phyloP scores from a whole-genome alignment of 2,113 vertebrate species.

The Brachypteracias leptosomus region DNA sequence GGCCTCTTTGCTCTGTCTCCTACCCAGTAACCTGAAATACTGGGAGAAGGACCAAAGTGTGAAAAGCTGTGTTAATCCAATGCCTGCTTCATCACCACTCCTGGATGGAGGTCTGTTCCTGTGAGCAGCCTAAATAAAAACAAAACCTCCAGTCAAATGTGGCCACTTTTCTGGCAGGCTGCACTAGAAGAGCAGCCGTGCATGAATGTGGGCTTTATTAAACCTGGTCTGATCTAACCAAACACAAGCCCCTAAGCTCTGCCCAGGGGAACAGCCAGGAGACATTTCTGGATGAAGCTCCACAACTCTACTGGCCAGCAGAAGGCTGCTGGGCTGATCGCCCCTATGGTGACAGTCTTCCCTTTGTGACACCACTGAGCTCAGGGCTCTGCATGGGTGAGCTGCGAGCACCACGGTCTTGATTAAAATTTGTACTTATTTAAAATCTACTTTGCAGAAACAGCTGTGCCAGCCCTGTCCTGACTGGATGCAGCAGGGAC shows the following conservation, averaged over 20 bases:
- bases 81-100: background rate
- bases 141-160: background rate
- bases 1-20: background rate
- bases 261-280: background rate
- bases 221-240: background rate
- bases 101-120: background rate
- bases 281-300: background rate
- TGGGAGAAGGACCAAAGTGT: fast-evolving
- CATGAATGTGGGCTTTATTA: background rate
- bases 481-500: too few species aligned
- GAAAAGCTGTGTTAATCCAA: background rate
- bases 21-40: background rate
- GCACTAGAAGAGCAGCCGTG: background rate
- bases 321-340: background rate
- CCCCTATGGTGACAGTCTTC: fast-evolving
- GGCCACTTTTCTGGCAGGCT: background rate
- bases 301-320: fast-evolving
- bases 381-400: fast-evolving
- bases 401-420: background rate
- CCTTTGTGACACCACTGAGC: too few species aligned
- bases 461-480: background rate
- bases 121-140: background rate
- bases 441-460: background rate
- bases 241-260: background rate
- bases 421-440: background rate